These are phyloP conservation scores for Cynaeus angustus DNA, from an alignment of 2,888 invertebrate genomes.

Conservation along the genomic window DNA sequence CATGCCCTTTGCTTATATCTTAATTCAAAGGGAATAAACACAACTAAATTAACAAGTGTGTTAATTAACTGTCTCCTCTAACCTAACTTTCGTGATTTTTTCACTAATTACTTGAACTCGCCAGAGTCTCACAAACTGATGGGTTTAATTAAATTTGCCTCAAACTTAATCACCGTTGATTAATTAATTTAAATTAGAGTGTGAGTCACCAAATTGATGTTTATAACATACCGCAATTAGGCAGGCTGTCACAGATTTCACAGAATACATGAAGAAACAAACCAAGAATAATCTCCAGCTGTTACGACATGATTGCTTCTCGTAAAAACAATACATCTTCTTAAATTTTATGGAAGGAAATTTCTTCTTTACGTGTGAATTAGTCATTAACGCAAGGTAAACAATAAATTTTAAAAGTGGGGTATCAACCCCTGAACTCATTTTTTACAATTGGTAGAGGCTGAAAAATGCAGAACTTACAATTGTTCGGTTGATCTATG, in stretches of 20 bases:
- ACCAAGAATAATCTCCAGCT: not conserved
- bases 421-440: conserved; percentile 33
- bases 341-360: conserved; percentile 4
- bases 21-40: conserved; percentile 39
- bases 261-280: not conserved
- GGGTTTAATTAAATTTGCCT: conserved; percentile 8
- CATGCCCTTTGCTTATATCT: conserved; percentile 45
- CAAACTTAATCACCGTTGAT: conserved; percentile 7
- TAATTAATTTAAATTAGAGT: conserved; percentile 27
- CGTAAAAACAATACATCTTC: conserved; percentile 19
- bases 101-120: not conserved
- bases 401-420: conserved; percentile 35
- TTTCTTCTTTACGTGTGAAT: conserved; percentile 33
- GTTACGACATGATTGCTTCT: not conserved
- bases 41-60: too few species aligned
- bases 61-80: too few species aligned
- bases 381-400: conserved; percentile 24
- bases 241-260: conserved; percentile 27
- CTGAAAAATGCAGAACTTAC: conserved; percentile 22
- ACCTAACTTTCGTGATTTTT: not conserved
- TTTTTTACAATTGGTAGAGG: not conserved
- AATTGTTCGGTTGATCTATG: conserved; percentile 25
- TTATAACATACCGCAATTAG: conserved; percentile 23
- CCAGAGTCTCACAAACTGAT: not conserved
- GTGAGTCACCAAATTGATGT: conserved; percentile 31